phyloP scores from a whole-genome alignment of 2,797 vertebrate species.

The Crocodylus rhombifer region DNA sequence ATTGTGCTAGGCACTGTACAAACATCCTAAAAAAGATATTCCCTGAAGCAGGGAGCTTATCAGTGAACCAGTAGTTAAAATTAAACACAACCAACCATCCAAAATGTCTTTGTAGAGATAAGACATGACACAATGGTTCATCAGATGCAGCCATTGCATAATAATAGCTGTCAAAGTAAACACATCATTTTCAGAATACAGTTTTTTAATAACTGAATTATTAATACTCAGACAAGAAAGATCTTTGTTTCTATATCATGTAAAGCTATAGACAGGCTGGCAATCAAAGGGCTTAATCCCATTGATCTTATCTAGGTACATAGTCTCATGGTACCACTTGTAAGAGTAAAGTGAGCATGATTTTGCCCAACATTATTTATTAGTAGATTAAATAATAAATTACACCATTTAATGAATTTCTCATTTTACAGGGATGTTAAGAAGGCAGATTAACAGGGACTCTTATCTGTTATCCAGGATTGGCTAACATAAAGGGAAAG shows the following conservation, averaged over 20 bases:
- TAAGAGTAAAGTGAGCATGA: not conserved
- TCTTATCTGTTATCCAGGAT: not conserved
- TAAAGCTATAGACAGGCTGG: not conserved
- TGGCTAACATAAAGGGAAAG: not conserved
- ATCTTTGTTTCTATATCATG: not conserved
- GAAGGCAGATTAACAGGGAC: not conserved
- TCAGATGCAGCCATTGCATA: not conserved
- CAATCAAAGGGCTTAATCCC: not conserved
- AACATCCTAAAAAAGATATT: not conserved
- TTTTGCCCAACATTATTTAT: not conserved
- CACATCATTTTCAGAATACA: not conserved
- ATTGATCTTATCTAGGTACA: conserved; percentile 6
- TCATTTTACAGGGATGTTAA: not conserved
- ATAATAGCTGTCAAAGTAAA: not conserved
- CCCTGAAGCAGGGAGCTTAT: not conserved
- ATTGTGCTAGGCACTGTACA: not conserved
- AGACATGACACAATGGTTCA: not conserved
- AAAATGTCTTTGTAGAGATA: not conserved
- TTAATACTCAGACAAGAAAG: not conserved
- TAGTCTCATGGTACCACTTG: not conserved
- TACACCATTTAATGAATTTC: not conserved
- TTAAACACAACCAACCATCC: not conserved
- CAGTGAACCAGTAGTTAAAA: not conserved
- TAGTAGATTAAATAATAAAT: conserved; percentile 5
- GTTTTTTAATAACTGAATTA: conserved; percentile 5